A percentile compares a stretch with the other conserved stretches of the same genome.
Evolutionary conservation across 1,140 invertebrate species (phyloP).

Genomic region (Pararge aegeria): DNA sequence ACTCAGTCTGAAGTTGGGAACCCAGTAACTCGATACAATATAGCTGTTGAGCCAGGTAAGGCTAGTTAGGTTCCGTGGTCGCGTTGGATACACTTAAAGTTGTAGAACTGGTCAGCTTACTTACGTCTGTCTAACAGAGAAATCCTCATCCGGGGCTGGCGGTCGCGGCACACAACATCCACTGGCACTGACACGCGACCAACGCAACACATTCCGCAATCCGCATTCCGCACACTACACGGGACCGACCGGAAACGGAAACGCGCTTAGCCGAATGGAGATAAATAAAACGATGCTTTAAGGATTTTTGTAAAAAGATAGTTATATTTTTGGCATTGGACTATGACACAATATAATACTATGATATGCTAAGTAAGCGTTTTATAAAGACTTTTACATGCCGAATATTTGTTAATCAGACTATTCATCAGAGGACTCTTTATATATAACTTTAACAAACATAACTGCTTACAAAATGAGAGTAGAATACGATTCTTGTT

Average conservation of each 20-base stretch:
- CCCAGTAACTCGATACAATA: no score
- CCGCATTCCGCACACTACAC: slow-evolving; percentile 6
- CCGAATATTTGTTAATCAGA: slow-evolving; percentile 79
- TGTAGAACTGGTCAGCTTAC: neutral
- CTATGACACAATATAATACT: slow-evolving; percentile 80
- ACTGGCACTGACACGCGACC: no score
- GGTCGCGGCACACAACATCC: no score
- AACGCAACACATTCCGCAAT: neutral
- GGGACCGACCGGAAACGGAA: neutral
- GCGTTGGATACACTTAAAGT: neutral
- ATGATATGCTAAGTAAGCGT: slow-evolving; percentile 80
- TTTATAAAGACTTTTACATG: slow-evolving; percentile 80
- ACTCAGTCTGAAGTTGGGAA: no score
- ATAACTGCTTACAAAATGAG: slow-evolving; percentile 77
- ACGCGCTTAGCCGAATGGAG: slow-evolving; percentile 33
- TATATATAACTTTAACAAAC: slow-evolving; percentile 79
- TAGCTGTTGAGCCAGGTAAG: no score
- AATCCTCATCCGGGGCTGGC: no score
- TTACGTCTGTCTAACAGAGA: neutral
- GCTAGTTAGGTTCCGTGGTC: neutral
- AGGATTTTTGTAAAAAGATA: slow-evolving; percentile 80
- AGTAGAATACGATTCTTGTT: slow-evolving; percentile 67
- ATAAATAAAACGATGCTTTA: slow-evolving; percentile 74
- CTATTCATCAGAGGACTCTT: slow-evolving; percentile 79
- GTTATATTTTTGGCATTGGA: slow-evolving; percentile 80